phyloP scores from a whole-genome alignment of 2,888 invertebrate genomes.

The Machimus atricapillus region DNA sequence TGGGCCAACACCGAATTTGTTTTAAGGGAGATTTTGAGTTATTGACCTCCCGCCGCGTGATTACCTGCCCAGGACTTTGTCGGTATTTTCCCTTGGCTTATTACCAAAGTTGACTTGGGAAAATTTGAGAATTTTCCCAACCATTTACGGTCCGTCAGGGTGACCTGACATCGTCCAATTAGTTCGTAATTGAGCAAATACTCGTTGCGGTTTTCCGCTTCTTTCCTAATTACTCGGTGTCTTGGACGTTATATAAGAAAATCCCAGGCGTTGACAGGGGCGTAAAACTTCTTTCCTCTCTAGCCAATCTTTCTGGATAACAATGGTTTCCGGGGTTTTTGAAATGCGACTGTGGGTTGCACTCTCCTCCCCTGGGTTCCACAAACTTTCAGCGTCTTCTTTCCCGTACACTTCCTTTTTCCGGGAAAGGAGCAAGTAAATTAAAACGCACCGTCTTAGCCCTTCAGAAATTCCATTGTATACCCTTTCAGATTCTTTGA shows the following conservation, averaged over 20 bases:
- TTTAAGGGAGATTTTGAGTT: slow-evolving; percentile 14
- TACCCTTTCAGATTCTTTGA: neutral
- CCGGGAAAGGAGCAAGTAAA: slow-evolving; percentile 17
- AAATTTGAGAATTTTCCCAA: slow-evolving; percentile 6
- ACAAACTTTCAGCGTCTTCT: neutral
- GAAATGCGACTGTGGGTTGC: neutral
- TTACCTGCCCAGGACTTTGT: slow-evolving; percentile 4
- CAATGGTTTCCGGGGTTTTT: neutral
- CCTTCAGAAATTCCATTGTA: neutral
- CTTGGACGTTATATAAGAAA: neutral
- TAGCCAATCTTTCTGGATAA: neutral
- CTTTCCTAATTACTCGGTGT: slow-evolving; percentile 6
- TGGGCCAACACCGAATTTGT: neutral
- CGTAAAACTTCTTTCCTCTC: neutral
- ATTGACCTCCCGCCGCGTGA: slow-evolving; percentile 23
- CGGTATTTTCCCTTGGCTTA: neutral
- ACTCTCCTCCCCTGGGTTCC: neutral
- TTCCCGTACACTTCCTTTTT: neutral
- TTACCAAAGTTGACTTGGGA: neutral
- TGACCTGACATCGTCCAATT: neutral
- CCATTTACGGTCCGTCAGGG: slow-evolving; percentile 13
- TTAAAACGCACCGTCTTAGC: slow-evolving; percentile 17
- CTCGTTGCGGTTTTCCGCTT: slow-evolving; percentile 6
- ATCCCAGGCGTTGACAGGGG: neutral
- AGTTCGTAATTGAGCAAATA: slow-evolving; percentile 20